Percentiles rank a stretch among this genome's conserved stretches.
These are phyloP conservation scores for Manduca sexta DNA, from an alignment of 1,140 invertebrate genomes.

Conservation along the genomic window DNA sequence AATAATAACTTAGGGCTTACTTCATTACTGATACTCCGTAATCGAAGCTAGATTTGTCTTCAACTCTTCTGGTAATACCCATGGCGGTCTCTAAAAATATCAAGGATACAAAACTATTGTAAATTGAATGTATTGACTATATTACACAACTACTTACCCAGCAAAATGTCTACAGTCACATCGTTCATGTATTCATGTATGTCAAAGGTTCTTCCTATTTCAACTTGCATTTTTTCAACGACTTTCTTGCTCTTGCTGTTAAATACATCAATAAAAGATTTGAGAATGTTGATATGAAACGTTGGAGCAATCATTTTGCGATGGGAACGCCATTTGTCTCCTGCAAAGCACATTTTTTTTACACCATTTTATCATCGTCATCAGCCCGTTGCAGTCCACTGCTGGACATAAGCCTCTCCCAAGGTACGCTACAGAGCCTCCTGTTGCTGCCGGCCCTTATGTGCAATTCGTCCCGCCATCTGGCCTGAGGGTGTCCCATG, in stretches of 20 bases:
- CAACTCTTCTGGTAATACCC: slow-evolving; percentile 78
- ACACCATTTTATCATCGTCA: too few relatives aligned
- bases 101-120: too few relatives aligned
- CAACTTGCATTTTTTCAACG: slow-evolving; percentile 77
- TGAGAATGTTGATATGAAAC: slow-evolving; percentile 93
- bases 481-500: too few relatives aligned
- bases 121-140: too few relatives aligned
- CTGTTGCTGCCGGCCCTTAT: too few relatives aligned
- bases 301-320: slow-evolving; percentile 94
- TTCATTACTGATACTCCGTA: slow-evolving; percentile 84
- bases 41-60: slow-evolving; percentile 78
- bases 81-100: slow-evolving; percentile 78
- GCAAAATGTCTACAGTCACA: slow-evolving; percentile 90
- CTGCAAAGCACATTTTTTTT: slow-evolving; percentile 36
- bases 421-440: too few relatives aligned
- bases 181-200: slow-evolving; percentile 90
- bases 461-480: too few relatives aligned
- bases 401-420: too few relatives aligned
- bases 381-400: too few relatives aligned
- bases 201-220: slow-evolving; percentile 82
- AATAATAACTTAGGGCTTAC: slow-evolving; percentile 47
- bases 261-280: slow-evolving; percentile 91
- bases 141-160: slow-evolving; percentile 78
- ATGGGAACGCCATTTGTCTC: slow-evolving; percentile 88
- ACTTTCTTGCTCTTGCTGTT: slow-evolving; percentile 86